phyloP scores from a whole-genome alignment of 1,140 invertebrate genomes.

The Heliconius hermathena region DNA sequence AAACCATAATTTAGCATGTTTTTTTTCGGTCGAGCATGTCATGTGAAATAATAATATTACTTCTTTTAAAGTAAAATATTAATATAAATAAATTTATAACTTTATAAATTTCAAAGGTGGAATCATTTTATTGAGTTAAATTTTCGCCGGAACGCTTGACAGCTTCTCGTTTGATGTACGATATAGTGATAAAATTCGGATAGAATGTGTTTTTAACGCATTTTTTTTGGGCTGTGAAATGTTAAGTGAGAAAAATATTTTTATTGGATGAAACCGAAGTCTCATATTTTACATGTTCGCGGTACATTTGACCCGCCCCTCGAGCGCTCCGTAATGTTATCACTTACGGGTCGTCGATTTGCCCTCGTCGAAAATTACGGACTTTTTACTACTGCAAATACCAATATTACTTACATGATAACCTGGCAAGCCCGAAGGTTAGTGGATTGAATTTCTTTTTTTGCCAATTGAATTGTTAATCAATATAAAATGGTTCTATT shows the following conservation, averaged over 20 bases:
- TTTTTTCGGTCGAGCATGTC: not conserved
- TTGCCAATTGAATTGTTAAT: not conserved
- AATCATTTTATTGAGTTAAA: not conserved
- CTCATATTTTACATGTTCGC: conserved; percentile 28
- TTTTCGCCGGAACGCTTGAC: not conserved
- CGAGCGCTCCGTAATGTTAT: conserved; percentile 26
- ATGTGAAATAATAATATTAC: not conserved
- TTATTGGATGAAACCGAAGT: conserved; percentile 12
- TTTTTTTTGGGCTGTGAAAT: not conserved
- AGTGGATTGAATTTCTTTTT: not conserved
- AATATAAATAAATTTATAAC: not conserved
- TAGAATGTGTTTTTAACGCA: conserved; percentile 7
- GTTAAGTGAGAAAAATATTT: conserved; percentile 15
- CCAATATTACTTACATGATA: conserved; percentile 18
- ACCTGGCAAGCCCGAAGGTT: not conserved
- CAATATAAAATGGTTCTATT: no score
- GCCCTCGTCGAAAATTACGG: conserved; percentile 26
- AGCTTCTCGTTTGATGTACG: not conserved
- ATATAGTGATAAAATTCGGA: not conserved
- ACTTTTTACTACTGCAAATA: conserved; percentile 27
- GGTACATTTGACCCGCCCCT: conserved; percentile 28
- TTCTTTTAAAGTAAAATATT: no score
- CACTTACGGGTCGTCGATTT: conserved; percentile 30
- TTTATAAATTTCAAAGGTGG: not conserved
- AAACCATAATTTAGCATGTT: no score